Conservation (phyloP, 2,888 invertebrate species). For the Ectemnius continuus region DNA sequence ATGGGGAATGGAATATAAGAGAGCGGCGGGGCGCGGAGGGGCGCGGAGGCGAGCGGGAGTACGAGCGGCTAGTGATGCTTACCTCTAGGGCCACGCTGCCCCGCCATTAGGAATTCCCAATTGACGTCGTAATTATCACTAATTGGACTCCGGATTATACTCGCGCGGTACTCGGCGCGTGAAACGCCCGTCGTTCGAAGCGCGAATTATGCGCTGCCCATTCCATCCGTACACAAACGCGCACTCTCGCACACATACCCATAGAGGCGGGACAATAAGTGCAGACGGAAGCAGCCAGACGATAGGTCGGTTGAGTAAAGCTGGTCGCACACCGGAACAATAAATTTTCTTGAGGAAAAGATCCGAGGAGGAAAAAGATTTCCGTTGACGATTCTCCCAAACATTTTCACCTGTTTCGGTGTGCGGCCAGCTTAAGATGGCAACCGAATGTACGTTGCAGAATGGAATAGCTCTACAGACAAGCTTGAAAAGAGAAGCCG, state of each 20-base stretch:
- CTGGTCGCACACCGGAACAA: no score
- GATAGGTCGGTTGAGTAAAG: no score
- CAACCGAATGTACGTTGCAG: constrained; percentile 7
- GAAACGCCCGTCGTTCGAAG: constrained; percentile 61
- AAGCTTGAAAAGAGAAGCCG: neutral
- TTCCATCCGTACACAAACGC: constrained; percentile 14
- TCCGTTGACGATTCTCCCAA: no score
- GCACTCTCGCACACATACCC: no score
- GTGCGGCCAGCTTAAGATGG: no score
- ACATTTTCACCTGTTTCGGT: no score
- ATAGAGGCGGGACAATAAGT: no score
- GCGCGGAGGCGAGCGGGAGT: constrained; percentile 17
- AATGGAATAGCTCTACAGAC: neutral
- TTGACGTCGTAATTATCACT: constrained; percentile 73
- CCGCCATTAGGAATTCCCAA: constrained; percentile 69
- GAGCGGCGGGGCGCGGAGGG: constrained; percentile 8
- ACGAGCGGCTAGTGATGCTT: constrained; percentile 4
- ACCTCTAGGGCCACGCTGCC: constrained; percentile 34
- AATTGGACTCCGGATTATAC: constrained; percentile 72
- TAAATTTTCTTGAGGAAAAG: no score
- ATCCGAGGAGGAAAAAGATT: no score
- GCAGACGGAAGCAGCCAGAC: no score
- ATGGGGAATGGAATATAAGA: constrained; percentile 22
- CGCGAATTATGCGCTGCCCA: constrained; percentile 66
- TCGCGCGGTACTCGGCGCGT: constrained; percentile 59